Percentiles rank a stretch among this genome's conserved stretches.
Evolutionary conservation across 2,113 vertebrate genomes (phyloP).

Genomic region (Vombatus ursinus): DNA sequence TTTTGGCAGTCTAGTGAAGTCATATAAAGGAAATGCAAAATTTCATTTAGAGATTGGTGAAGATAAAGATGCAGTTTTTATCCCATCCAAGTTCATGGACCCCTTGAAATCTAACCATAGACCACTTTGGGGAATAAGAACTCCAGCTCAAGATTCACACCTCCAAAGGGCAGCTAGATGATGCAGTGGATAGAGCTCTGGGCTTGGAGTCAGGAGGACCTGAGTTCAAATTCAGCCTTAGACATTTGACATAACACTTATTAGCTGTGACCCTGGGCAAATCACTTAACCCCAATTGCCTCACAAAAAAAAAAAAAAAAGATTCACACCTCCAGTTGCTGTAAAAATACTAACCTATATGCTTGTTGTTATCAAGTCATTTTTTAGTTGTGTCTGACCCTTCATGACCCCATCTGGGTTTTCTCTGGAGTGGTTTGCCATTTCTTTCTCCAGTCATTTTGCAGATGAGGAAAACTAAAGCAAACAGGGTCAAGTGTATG

Average conservation of each 20-base stretch:
- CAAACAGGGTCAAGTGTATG: neutral
- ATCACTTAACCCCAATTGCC: too few relatives aligned
- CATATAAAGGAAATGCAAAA: too few relatives aligned
- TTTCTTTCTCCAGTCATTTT: neutral
- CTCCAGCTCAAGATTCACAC: neutral
- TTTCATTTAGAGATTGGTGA: neutral
- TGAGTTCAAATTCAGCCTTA: too few relatives aligned
- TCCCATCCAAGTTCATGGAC: neutral
- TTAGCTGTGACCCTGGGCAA: too few relatives aligned
- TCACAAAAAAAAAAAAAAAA: neutral
- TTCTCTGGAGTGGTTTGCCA: neutral
- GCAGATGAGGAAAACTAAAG: neutral
- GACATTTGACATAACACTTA: too few relatives aligned
- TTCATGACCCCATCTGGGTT: too few relatives aligned
- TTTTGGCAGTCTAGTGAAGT: too few relatives aligned
- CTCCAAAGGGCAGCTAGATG: neutral
- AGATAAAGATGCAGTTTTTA: neutral
- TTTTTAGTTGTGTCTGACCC: too few relatives aligned
- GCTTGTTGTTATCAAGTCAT: too few relatives aligned
- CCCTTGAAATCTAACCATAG: neutral
- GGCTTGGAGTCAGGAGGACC: too few relatives aligned
- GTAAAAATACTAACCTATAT: neutral
- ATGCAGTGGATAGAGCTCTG: too few relatives aligned
- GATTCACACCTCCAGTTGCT: neutral
- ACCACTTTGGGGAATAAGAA: neutral